Evolutionary conservation across 2,113 vertebrate species (phyloP).

Genomic region (Mesembrinibis cayennensis): DNA sequence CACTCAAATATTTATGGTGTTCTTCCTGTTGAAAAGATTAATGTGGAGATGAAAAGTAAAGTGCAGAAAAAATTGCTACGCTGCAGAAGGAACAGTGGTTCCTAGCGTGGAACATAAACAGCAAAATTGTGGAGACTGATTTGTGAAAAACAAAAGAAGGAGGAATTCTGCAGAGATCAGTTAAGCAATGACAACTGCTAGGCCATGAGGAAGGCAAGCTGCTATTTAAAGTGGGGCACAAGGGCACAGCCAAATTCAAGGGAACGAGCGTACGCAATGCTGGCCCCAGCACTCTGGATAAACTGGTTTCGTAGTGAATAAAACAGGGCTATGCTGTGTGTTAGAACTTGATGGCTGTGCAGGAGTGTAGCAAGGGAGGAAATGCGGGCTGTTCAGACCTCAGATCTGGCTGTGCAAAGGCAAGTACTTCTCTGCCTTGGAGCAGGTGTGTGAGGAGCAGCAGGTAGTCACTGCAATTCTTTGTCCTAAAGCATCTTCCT

Average conservation of each 20-base stretch:
- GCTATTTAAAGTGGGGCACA: background rate
- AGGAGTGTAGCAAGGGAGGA: background rate
- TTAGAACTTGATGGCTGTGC: background rate
- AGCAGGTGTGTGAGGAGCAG: background rate
- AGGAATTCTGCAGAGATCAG: background rate
- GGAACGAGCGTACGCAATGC: background rate
- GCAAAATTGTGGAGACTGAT: background rate
- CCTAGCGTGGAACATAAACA: background rate
- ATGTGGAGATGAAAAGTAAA: background rate
- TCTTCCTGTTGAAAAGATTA: background rate
- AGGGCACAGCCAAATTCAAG: background rate
- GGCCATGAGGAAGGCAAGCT: background rate
- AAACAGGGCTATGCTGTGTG: background rate
- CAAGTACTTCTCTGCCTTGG: background rate
- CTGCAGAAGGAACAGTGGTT: background rate
- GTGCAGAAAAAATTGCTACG: background rate
- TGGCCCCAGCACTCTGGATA: background rate
- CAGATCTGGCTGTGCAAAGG: background rate
- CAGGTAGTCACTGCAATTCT: background rate
- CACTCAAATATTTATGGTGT: conserved; percentile 2
- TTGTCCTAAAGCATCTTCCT: background rate
- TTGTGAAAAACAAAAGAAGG: background rate
- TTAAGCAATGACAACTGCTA: background rate
- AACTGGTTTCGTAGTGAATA: background rate
- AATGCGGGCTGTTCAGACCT: background rate